Percentiles rank a stretch among this genome's conserved stretches.
phyloP scores from a whole-genome alignment of 1,140 invertebrate genomes.

The Plodia interpunctella region DNA sequence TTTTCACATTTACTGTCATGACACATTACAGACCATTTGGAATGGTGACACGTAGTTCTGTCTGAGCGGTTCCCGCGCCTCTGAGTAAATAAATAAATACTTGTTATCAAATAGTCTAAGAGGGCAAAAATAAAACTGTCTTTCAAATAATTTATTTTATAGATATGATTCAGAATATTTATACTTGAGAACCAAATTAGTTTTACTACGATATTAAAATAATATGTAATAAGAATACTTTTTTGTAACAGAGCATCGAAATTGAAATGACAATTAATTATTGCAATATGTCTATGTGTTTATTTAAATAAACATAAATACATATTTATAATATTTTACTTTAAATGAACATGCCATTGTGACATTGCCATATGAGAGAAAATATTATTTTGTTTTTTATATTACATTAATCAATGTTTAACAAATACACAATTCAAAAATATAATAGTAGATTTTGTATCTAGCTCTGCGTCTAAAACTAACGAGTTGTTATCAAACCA shows the following conservation, averaged over 20 bases:
- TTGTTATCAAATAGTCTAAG: not conserved
- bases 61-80: constrained; percentile 5
- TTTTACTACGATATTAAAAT: too few relatives aligned
- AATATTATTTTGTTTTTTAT: too few relatives aligned
- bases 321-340: not conserved
- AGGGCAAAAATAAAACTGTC: not conserved
- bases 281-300: too few relatives aligned
- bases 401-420: too few relatives aligned
- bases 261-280: too few relatives aligned
- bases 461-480: not conserved
- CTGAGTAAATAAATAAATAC: constrained; percentile 5
- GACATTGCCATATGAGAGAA: too few relatives aligned
- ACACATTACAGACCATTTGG: constrained; percentile 2
- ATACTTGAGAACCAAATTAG: too few relatives aligned
- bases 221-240: too few relatives aligned
- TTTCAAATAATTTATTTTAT: not conserved
- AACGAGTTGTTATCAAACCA: constrained; percentile 7
- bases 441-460: not conserved
- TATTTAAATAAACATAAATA: not conserved
- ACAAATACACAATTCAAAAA: too few relatives aligned
- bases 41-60: not conserved
- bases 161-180: too few relatives aligned
- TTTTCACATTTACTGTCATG: constrained; percentile 3
- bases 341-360: too few relatives aligned
- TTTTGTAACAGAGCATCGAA: too few relatives aligned